Evolutionary conservation across 1,140 invertebrate species (phyloP).

Genomic region (Helicorthomorpha holstii): DNA sequence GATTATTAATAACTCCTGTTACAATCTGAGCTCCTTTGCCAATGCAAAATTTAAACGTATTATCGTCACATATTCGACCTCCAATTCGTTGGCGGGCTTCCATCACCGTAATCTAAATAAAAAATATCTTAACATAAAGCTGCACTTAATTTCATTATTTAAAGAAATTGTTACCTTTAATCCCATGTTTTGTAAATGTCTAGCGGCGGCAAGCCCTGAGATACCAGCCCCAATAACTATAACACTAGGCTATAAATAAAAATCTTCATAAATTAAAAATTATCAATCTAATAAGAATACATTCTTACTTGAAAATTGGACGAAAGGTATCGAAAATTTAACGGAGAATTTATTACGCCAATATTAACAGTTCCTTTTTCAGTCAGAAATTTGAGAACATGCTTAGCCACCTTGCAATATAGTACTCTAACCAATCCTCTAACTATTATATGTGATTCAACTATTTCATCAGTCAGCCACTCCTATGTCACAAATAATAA

Average conservation of each 20-base stretch:
- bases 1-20: slow-evolving; percentile 30
- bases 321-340: slow-evolving; percentile 7
- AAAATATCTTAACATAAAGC: too few species aligned
- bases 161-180: slow-evolving; percentile 25
- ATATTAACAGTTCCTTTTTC: slow-evolving; percentile 27
- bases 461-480: slow-evolving; percentile 25
- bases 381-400: slow-evolving; percentile 25
- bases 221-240: slow-evolving; percentile 30
- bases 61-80: slow-evolving; percentile 27
- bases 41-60: slow-evolving; percentile 19
- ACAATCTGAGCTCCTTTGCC: slow-evolving; percentile 28
- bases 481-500: too few species aligned
- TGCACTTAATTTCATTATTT: too few species aligned
- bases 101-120: slow-evolving; percentile 23
- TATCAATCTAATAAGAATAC: background rate
- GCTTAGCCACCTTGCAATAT: slow-evolving; percentile 20
- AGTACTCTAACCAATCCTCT: slow-evolving; percentile 27
- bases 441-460: slow-evolving; percentile 24
- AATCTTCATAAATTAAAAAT: background rate
- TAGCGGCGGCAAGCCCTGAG: slow-evolving; percentile 28
- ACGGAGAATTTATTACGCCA: slow-evolving; percentile 23
- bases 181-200: slow-evolving; percentile 26
- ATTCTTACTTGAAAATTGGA: slow-evolving; percentile 1
- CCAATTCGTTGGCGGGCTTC: slow-evolving; percentile 28
- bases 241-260: slow-evolving; percentile 16